phyloP scores from a whole-genome alignment of 2,797 vertebrate species.

The Acipenser oxyrinchus region DNA sequence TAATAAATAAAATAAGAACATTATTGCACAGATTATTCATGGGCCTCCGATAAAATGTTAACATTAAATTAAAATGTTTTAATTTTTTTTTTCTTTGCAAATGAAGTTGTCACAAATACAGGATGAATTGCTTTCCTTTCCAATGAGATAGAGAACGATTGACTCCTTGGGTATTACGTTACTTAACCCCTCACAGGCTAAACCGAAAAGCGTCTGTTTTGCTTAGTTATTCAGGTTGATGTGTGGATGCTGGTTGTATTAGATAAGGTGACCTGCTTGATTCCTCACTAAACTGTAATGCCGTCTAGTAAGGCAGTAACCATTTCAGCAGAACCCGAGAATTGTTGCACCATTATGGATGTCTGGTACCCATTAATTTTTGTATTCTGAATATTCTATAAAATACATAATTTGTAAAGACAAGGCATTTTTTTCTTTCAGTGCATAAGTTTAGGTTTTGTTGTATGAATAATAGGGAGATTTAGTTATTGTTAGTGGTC shows the following conservation, averaged over 20 bases:
- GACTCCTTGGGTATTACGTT: slow-evolving; percentile 28
- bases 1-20: slow-evolving; percentile 66
- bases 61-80: slow-evolving; percentile 59
- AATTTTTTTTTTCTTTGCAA: slow-evolving; percentile 34
- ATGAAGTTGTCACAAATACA: slow-evolving; percentile 31
- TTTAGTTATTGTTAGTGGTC: no score
- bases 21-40: slow-evolving; percentile 64
- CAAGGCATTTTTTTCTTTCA: no score
- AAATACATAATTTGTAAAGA: no score
- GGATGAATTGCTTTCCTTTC: slow-evolving; percentile 25
- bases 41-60: slow-evolving; percentile 52
- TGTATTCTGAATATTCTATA: no score
- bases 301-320: slow-evolving; percentile 31
- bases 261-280: slow-evolving; percentile 55
- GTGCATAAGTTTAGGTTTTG: no score
- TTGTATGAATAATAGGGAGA: no score
- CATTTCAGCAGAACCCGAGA: slow-evolving; percentile 16
- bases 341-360: slow-evolving; percentile 19
- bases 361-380: background rate
- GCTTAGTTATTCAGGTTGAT: background rate
- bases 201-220: background rate
- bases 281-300: slow-evolving; percentile 44
- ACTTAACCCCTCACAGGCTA: slow-evolving; percentile 44
- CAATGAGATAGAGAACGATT: slow-evolving; percentile 40
- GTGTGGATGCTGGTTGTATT: slow-evolving; percentile 33